A percentile compares a stretch with the other conserved stretches of the same genome.
phyloP scores from a whole-genome alignment of 2,888 invertebrate species.

The Coenonympha arcania region DNA sequence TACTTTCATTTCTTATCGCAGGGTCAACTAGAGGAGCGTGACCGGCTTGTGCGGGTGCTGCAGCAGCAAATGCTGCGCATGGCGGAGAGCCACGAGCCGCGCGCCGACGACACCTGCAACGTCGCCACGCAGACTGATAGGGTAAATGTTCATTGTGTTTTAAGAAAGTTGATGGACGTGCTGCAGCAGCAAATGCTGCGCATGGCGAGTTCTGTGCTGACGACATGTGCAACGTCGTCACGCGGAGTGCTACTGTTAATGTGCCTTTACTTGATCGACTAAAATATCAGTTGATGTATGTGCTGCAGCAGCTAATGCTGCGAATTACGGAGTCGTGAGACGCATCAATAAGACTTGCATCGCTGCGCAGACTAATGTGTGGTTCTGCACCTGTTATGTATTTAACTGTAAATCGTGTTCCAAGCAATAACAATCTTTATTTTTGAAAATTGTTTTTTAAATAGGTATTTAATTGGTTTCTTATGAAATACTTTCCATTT shows the following conservation, averaged over 20 bases:
- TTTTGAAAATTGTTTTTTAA: neutral
- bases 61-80: constrained; percentile 82
- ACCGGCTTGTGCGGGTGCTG: constrained; percentile 84
- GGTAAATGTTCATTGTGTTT: constrained; percentile 63
- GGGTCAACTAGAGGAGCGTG: constrained; percentile 90
- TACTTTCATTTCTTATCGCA: no score
- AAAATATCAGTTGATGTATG: neutral
- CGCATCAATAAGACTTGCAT: no score
- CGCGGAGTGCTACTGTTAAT: constrained; percentile 80
- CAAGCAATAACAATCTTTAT: neutral
- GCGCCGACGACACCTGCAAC: constrained; percentile 78
- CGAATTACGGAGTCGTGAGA: no score
- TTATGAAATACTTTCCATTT: no score
- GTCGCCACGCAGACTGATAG: constrained; percentile 91
- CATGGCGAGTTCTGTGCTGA: constrained; percentile 66
- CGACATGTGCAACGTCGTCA: constrained; percentile 84
- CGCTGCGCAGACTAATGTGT: no score
- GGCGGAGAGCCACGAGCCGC: constrained; percentile 66
- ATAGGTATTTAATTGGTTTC: neutral
- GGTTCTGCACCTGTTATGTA: no score
- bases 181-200: constrained; percentile 84
- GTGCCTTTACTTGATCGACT: neutral
- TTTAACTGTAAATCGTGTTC: no score
- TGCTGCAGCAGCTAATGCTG: no score
- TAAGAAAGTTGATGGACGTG: constrained; percentile 82